Base-by-base conservation (phyloP, 2,888 invertebrate species). In the Cataglyphis albicans region DNA sequence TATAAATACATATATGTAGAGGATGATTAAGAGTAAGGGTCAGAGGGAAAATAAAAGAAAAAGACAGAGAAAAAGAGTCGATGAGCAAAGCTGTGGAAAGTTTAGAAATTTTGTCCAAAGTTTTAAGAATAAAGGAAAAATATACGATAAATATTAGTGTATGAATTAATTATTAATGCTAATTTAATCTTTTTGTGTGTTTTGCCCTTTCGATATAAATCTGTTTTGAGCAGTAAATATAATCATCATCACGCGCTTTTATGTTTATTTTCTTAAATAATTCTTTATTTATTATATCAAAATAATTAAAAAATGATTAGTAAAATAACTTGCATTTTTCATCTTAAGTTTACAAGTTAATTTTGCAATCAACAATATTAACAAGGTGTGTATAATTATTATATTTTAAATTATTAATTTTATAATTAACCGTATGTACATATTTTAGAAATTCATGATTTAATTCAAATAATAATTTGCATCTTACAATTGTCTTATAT, bases 131-230 rank as follows among this genome's bases (percentile, higher is more conserved):
- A 55, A 57, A 68, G 15, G 38, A 9, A 52, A 65, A 52, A 41
- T 29, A 5, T 6, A 15, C 38, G 65, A 76, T 25, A 38, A 9
- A 55, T 38, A 76, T 65, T 38, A 44, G 41, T 52, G 55, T 15
- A 15, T 67, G 15, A 76, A 65, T 68, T 57, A 41, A 75, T 64
- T 63, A 44, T 75, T 67, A 76, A 55, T 21, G 15, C 55, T 55
- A 55, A 67, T 67, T 76, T 41, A 41, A 68, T 9, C 12, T 41
- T 10, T 67, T 67, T 55, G 10, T 52, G n/a, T 5, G 21, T 21
- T 21, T 21, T 21, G 25, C 7, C 7, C 12, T 65, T 48, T 64
- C 12, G 2, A 55, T 10, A 41, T 21, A 3, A 67, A 35, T 21
- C 4, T 25, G 5, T 65, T 75, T 65, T 18, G 9, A 32, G 35